Evolutionary conservation across 2,113 vertebrate species (phyloP), one percentile per base, ranked within the genome.

Genomic region (Thomomys bottae): DNA sequence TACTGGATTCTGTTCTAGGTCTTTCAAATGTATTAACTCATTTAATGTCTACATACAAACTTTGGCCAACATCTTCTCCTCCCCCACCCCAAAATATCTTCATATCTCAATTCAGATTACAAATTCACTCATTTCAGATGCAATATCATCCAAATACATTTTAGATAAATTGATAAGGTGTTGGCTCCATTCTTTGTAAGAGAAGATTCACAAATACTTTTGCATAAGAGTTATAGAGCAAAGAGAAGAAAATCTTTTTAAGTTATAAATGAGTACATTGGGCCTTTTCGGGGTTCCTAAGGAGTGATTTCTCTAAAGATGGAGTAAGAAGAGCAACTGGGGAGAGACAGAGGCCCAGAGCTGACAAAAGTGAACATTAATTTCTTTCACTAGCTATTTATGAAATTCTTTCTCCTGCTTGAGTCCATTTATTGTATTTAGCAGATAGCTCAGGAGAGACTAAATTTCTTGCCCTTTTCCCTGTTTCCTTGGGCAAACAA

Each of bases 91-190:
- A n/a, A n/a, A 68, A 59, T 23, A 68, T 76, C 70, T 81, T 66
- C 66, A 70, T 24, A 57, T 79, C 42, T 89, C 28, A 82, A 6
- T 75, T 93, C 21, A 89, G 21, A 78, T 63, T 73, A 76, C 75
- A 90, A 80, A 21, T 40, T 59, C 59, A 77, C 18, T 57, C 49
- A 80, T 85, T 93, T 89, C 54, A 67, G 73, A 72, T 68, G 28
- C 17, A 57, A 81, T 88, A 89, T 32, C 17, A 24, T 10, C 36
- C 68, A 93, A 81, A 8, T 84, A 14, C 30, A 12, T 92, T 78
- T 85, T 84, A 36, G 36, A 59, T 2, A 3, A 49, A 87, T 84
- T 93, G 92, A 88, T 75, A 15, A 42, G 23, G 61, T 88, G 67
- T 61, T 61, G 61, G 5, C 32, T 72, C 34, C 10, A 14, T 9